These are phyloP conservation scores for Myotis daubentonii DNA, from an alignment of 2,797 vertebrate species.

Conservation along the genomic window DNA sequence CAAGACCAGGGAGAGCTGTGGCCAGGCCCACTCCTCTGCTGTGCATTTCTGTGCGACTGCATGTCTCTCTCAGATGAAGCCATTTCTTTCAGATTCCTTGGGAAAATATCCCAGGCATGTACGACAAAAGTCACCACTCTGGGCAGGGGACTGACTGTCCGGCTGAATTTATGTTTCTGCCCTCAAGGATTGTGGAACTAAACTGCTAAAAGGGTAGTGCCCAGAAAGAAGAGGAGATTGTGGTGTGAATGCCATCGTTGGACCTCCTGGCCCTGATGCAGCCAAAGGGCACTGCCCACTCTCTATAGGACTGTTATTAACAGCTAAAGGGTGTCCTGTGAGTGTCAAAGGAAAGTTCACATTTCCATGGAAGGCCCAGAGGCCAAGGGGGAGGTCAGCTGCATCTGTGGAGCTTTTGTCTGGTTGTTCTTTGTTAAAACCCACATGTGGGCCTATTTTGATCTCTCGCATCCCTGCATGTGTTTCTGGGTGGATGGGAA, in stretches of 20 bases:
- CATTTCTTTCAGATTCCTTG: slow-evolving; percentile 51
- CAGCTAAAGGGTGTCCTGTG: slow-evolving; percentile 33
- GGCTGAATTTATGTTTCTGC: slow-evolving; percentile 69
- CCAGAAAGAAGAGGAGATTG: slow-evolving; percentile 67
- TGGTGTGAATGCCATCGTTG: slow-evolving; percentile 37
- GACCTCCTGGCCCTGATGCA: neutral
- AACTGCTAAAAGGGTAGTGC: slow-evolving; percentile 52
- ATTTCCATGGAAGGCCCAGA: slow-evolving; percentile 65
- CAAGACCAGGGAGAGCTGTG: neutral
- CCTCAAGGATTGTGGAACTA: slow-evolving; percentile 21
- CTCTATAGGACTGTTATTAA: slow-evolving; percentile 72
- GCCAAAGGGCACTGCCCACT: slow-evolving; percentile 67
- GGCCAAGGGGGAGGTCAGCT: slow-evolving; percentile 63
- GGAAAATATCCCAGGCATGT: slow-evolving; percentile 65
- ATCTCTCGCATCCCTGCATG: neutral
- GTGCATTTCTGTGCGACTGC: neutral
- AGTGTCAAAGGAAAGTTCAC: slow-evolving; percentile 76
- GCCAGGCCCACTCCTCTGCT: neutral
- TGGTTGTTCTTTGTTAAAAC: slow-evolving; percentile 58
- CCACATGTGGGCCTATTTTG: slow-evolving; percentile 44
- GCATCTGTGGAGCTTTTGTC: slow-evolving; percentile 70
- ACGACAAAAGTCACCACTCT: slow-evolving; percentile 60
- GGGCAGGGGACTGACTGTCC: slow-evolving; percentile 39
- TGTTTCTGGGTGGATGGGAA: slow-evolving; percentile 48
- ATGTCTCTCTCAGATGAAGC: slow-evolving; percentile 17